Conservation (phyloP, 2,113 vertebrate genomes). For the Talpa occidentalis region DNA sequence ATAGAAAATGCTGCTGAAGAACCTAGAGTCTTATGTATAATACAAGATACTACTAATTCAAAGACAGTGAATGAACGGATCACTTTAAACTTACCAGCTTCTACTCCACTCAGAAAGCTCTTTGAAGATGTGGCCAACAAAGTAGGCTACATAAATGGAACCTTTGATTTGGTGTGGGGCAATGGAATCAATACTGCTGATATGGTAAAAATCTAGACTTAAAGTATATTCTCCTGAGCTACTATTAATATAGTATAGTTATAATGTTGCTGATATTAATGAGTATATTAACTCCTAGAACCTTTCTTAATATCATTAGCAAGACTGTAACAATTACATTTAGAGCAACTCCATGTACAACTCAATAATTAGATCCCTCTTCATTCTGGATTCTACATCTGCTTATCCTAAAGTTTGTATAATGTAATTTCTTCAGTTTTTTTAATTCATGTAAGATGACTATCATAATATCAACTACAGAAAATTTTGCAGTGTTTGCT, state of each 20-base stretch:
- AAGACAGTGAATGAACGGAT: constrained; percentile 94
- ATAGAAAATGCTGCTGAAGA: constrained; percentile 98
- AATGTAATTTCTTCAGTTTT: constrained; percentile 12
- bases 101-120: constrained; percentile 93
- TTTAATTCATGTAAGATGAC: constrained; percentile 29
- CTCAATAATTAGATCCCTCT: not conserved
- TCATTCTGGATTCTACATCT: constrained; percentile 32
- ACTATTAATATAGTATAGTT: constrained; percentile 9
- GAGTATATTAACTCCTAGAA: constrained; percentile 22
- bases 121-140: constrained; percentile 95
- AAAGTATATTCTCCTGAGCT: constrained; percentile 48
- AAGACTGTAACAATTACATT: not conserved
- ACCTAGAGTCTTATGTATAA: constrained; percentile 96
- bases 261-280: constrained; percentile 3
- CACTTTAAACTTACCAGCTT: constrained; percentile 96
- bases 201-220: constrained; percentile 85
- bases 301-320: not conserved
- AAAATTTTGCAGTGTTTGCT: not conserved
- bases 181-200: constrained; percentile 85
- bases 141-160: constrained; percentile 94
- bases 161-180: constrained; percentile 94
- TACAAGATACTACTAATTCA: constrained; percentile 97
- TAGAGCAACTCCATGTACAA: not conserved
- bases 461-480: not conserved
- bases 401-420: constrained; percentile 50